These are phyloP conservation scores for Stenodera caucasica DNA, from an alignment of 2,888 invertebrate species.

Conservation along the genomic window DNA sequence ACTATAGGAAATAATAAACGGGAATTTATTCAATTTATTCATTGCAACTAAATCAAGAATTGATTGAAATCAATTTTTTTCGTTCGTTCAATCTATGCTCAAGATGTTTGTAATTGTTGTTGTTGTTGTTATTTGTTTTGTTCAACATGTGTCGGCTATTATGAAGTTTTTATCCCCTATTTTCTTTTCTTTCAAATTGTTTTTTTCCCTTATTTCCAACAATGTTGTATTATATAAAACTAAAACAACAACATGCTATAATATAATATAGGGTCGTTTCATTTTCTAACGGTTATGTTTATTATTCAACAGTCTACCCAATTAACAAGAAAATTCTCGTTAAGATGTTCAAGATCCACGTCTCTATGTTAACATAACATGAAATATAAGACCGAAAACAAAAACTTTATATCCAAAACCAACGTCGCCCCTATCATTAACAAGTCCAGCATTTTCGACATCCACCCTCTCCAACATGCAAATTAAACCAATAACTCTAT, in stretches of 20 bases:
- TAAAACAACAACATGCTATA: neutral
- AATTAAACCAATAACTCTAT: neutral
- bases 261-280: slow-evolving; percentile 1
- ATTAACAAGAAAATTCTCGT: slow-evolving; percentile 50
- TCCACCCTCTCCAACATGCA: neutral
- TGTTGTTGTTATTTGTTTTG: no score
- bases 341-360: slow-evolving; percentile 28
- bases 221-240: neutral
- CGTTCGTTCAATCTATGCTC: neutral
- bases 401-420: slow-evolving; percentile 2
- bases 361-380: neutral
- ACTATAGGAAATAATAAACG: neutral
- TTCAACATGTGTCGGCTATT: slow-evolving; percentile 3
- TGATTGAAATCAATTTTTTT: slow-evolving; percentile 6
- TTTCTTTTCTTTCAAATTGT: neutral
- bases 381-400: slow-evolving; percentile 6
- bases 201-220: neutral
- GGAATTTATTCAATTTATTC: neutral
- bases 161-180: neutral
- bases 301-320: slow-evolving; percentile 48
- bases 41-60: neutral
- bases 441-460: neutral
- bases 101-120: slow-evolving; percentile 1
- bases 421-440: neutral
- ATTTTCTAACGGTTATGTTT: slow-evolving; percentile 48